Conservation (phyloP, 2,113 vertebrate genomes). For the Chloropsis cyanopogon region DNA sequence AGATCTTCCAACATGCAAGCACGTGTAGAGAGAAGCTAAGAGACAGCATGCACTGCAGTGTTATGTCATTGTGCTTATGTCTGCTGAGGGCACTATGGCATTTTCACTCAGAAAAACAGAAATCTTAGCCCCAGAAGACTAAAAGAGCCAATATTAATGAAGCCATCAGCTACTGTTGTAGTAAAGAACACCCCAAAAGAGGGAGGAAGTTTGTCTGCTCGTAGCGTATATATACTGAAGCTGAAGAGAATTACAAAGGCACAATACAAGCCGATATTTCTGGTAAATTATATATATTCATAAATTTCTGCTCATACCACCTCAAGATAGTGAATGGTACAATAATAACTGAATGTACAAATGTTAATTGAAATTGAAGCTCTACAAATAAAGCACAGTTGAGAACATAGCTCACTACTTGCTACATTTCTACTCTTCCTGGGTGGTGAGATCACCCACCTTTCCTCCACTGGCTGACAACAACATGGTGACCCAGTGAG, state of each 20-base stretch:
- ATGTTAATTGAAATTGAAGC: neutral
- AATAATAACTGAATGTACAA: conserved; percentile 10
- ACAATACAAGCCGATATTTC: conserved; percentile 39
- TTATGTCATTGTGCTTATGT: conserved; percentile 44
- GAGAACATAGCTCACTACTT: neutral
- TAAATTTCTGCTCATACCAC: conserved; percentile 9
- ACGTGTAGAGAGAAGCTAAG: neutral
- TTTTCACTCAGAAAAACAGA: neutral
- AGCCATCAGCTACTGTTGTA: conserved; percentile 5
- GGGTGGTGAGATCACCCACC: neutral
- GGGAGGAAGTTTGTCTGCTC: neutral
- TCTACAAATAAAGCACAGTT: neutral
- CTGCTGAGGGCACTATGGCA: conserved; percentile 18
- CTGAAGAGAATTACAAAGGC: conserved; percentile 43
- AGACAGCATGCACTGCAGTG: conserved; percentile 24
- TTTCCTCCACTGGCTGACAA: neutral
- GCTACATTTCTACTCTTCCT: neutral
- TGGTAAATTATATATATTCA: conserved; percentile 45
- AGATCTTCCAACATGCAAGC: conserved; percentile 36
- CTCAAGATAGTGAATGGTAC: conserved; percentile 22
- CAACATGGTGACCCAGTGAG: neutral
- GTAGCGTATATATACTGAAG: neutral
- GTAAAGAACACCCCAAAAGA: conserved; percentile 2
- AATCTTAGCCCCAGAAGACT: conserved; percentile 2
- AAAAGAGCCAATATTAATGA: neutral